Percentiles rank a stretch among this genome's conserved stretches.
Evolutionary conservation across 2,888 invertebrate genomes (phyloP).

Genomic region (Phaedon cochleariae): DNA sequence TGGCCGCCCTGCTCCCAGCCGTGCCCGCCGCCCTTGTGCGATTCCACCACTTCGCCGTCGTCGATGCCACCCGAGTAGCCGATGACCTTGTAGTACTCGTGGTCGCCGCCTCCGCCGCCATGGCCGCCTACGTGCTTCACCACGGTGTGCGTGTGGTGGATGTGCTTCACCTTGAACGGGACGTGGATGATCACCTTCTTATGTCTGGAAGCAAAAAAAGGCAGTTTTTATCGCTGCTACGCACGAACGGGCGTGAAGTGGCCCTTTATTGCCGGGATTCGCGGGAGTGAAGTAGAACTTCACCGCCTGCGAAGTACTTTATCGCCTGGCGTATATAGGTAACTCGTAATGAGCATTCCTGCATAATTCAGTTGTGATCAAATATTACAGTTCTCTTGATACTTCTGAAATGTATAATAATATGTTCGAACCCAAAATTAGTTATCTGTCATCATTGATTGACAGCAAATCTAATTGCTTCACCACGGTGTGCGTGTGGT

Average conservation of each 20-base stretch:
- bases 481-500: slow-evolving; percentile 80
- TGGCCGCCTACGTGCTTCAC: slow-evolving; percentile 73
- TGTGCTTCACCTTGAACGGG: slow-evolving; percentile 78
- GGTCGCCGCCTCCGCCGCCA: slow-evolving; percentile 64
- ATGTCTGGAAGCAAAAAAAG: slow-evolving; percentile 61
- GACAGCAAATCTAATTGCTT: slow-evolving; percentile 80
- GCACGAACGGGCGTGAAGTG: too few relatives aligned
- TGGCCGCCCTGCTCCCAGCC: slow-evolving; percentile 49
- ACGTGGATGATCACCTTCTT: slow-evolving; percentile 82
- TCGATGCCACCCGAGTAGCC: slow-evolving; percentile 75
- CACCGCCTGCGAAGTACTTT: too few relatives aligned
- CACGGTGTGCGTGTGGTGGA: slow-evolving; percentile 81
- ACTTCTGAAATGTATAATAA: too few relatives aligned
- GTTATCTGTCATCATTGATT: too few relatives aligned
- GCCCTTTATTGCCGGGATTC: too few relatives aligned
- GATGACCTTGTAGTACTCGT: slow-evolving; percentile 74
- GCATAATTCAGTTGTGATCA: too few relatives aligned
- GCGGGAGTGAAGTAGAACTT: too few relatives aligned
- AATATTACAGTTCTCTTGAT: too few relatives aligned
- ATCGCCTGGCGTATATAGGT: too few relatives aligned
- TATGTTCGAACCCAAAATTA: too few relatives aligned
- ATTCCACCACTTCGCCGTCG: slow-evolving; percentile 56
- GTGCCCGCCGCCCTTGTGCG: slow-evolving; percentile 54
- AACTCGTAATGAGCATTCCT: too few relatives aligned
- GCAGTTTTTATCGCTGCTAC: too few relatives aligned